phyloP scores from a whole-genome alignment of 2,888 invertebrate genomes.

The Ectobius pallidus region DNA sequence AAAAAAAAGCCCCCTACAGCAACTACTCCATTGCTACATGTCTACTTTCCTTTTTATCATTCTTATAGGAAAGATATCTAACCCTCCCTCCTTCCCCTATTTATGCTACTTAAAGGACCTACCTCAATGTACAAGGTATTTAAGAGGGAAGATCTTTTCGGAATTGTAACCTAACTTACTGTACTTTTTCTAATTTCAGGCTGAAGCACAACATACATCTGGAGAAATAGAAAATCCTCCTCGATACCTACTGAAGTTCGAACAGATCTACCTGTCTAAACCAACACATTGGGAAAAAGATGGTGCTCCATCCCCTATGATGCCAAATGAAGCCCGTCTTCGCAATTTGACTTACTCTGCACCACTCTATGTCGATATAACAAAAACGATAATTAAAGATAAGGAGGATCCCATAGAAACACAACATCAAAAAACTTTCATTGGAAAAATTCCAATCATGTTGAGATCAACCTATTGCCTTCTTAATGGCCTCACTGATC shows the following conservation, averaged over 20 bases:
- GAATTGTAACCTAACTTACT: too few relatives aligned
- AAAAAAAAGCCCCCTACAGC: too few relatives aligned
- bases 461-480: constrained; percentile 96
- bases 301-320: constrained; percentile 99
- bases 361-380: constrained; percentile 98
- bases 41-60: too few relatives aligned
- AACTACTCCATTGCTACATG: too few relatives aligned
- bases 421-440: constrained; percentile 72
- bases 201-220: constrained; percentile 95
- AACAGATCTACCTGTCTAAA: constrained; percentile 98
- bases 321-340: constrained; percentile 98
- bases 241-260: constrained; percentile 93
- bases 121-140: too few relatives aligned
- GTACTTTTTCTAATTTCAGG: too few relatives aligned
- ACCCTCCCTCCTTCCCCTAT: too few relatives aligned
- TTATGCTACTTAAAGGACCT: too few relatives aligned
- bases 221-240: constrained; percentile 93
- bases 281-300: constrained; percentile 99
- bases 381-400: constrained; percentile 92
- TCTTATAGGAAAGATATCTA: too few relatives aligned
- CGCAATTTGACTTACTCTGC: constrained; percentile 98
- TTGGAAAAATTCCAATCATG: constrained; percentile 98
- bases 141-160: too few relatives aligned
- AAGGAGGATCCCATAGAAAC: constrained; percentile 86
- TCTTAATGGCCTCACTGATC: constrained; percentile 86